Base-by-base conservation (phyloP, 2,888 invertebrate genomes). In the Aproaerema taeniolella region DNA sequence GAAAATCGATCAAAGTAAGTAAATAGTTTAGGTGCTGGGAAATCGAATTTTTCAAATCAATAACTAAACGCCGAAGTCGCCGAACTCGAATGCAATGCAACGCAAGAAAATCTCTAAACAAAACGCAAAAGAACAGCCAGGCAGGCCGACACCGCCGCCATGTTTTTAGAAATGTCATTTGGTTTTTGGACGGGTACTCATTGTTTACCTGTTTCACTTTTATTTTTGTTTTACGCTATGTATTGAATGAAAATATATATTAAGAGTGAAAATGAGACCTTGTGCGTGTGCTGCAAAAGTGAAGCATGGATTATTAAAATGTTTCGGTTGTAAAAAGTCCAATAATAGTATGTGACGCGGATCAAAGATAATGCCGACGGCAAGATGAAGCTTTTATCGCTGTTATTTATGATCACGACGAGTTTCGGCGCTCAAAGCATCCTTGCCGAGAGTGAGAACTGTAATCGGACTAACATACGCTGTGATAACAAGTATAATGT, bases 301-400 rank as follows among this genome's bases (percentile, higher is more conserved):
- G 26, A 28, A 31, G 34, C 31, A 9, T 28, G 24, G 31, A 30
- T 32, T 36, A 31, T n/a, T n/a, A n/a, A n/a, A n/a, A n/a, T n/a
- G n/a, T n/a, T n/a, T n/a, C 33, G 36, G 20, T 36, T 39, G 39
- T 29, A 28, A 41, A 38, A 38, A 42, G 43, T 48, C 28, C 34
- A 47, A 43, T 51, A 45, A 53, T 49, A 37, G 49, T 54, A 42
- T 49, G 47, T 53, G 52, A 52, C 41, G 43, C 39, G 48, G 60
- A 63, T 67, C 55, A 61, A 70, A 76, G 64, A 70, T 64, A 61
- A 63, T 66, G 69, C 67, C 58, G 65, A 73, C 68, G n/a, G n/a
- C 68, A 82, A 70, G 58, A 85, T 85, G 85, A 81, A 72, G 73
- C 46, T 69, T 60, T 62, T 76, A 70, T 67, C 71, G 52, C 56